Evolutionary conservation across 1,140 invertebrate genomes (phyloP), one percentile per base, ranked within the genome.

Genomic region (Vanessa tameamea): DNA sequence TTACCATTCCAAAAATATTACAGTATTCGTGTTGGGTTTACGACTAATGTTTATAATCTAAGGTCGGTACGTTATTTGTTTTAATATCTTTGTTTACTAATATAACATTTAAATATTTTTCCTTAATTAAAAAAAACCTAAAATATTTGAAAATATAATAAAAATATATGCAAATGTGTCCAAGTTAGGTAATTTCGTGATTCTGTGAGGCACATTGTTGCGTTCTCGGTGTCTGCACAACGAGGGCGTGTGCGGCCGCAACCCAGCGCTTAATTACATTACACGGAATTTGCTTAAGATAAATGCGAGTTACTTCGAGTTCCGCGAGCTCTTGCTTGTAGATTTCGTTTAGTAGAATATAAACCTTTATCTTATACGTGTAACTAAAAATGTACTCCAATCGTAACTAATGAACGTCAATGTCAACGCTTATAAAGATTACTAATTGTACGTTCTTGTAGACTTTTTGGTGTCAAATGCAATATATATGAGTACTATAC

Each of bases 241-340:
- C 26, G 57, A 7, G 63, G 37, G 43, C 23, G 64, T 53, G 64
- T 65, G 64, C 43, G 43, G 9, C 31, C 61, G 63, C 57, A 55
- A 55, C 53, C 16, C 20, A 26, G 43, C 47, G 12, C n/a, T 16
- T 64, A 64, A 64, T 64, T 64, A 23, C 47, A 64, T 64, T 64
- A 47, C 47, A 64, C 63, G 47, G 43, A 16, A 47, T 64, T 47
- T 48, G 47, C 63, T 64, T 64, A 48, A 64, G 63, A 64, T 47
- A 15, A 64, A 48, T 23, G 13, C 47, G 47, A 48, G 16, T 61
- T 59, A 59, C 15, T 47, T 20, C 37, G 6, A 47, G 63, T 64
- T 64, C 63, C 63, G 47, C 47, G 11, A 64, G 23, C 26, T 26
- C 20, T 23, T 37, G 5, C 53, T 37, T 15, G 37, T 61, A 61